These are phyloP conservation scores for Ceyx cyanopectus DNA, from an alignment of 2,113 vertebrate genomes.

Conservation along the genomic window DNA sequence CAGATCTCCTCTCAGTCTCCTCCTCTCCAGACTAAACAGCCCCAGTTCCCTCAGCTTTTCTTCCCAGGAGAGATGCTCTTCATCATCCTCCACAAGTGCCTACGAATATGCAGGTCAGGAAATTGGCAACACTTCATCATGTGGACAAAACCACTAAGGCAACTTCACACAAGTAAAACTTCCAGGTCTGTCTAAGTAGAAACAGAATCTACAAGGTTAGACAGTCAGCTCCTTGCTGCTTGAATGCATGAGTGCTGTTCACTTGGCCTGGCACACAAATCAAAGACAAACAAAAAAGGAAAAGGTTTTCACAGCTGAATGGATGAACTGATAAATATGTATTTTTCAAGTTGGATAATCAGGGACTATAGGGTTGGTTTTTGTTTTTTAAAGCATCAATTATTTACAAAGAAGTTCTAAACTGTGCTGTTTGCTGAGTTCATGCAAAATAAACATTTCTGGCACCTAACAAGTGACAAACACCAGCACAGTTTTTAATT, in stretches of 20 bases:
- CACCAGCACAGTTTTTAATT: not conserved
- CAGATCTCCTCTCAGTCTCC: too few relatives aligned
- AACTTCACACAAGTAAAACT: not conserved
- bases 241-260: not conserved
- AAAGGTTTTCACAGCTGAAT: not conserved
- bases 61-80: too few relatives aligned
- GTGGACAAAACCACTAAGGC: not conserved
- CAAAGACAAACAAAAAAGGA: not conserved
- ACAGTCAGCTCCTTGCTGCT: not conserved
- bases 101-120: not conserved
- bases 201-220: not conserved
- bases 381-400: not conserved
- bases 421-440: not conserved
- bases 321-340: not conserved
- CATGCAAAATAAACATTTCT: not conserved
- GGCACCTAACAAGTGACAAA: not conserved
- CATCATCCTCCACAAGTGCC: not conserved
- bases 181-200: not conserved
- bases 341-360: not conserved
- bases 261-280: not conserved
- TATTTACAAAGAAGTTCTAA: not conserved
- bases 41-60: too few relatives aligned
- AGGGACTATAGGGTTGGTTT: not conserved
- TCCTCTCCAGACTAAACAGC: too few relatives aligned
- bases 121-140: not conserved